Evolutionary conservation across 2,797 vertebrate species (phyloP), one percentile per base, ranked within the genome.

Genomic region (Peromyscus nudipes): DNA sequence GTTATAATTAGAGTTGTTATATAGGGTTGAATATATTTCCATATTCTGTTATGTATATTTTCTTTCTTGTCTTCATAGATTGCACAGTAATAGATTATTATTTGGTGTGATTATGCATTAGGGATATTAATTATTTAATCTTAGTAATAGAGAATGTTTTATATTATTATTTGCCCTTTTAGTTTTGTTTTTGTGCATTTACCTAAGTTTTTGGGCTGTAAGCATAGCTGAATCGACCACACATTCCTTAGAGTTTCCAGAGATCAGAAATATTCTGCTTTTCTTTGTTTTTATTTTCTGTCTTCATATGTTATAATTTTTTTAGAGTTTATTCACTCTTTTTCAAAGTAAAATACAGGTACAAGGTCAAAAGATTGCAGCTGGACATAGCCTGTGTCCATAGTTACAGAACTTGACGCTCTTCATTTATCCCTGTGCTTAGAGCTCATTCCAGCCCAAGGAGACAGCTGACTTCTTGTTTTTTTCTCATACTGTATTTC

Each of bases 181-280:
- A 31, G 64, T 79, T 96, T 96, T 81, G n/a, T 2, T 75, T 96
- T 94, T 94, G 34, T 85, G 29, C 86, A 3, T 94, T 89, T 91
- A 89, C n/a, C 23, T 92, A 89, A 37, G 5, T 64, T 93, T 93
- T 93, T 87, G 87, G 43, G 55, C 52, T 89, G 19, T 84, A 80
- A 16, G 13, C 69, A 4, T 80, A 43, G 13, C 76, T 93, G 43
- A 69, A 40, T 90, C n/a, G 60, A 69, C 69, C 27, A 87, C 12
- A 64, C 23, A 83, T 77, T 89, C 92, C 27, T 94, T 76, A 69
- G 29, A 55, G 75, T 76, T 86, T 81, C 10, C 25, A 83, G 64
- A 79, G 12, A 71, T 92, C 27, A 95, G 29, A 91, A 55, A 34
- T 69, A 67, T 34, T 81, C 1, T 92, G 10, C 88, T 93, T 16